These are phyloP conservation scores for Mythimna pallens DNA, from an alignment of 2,888 invertebrate genomes.

Conservation along the genomic window DNA sequence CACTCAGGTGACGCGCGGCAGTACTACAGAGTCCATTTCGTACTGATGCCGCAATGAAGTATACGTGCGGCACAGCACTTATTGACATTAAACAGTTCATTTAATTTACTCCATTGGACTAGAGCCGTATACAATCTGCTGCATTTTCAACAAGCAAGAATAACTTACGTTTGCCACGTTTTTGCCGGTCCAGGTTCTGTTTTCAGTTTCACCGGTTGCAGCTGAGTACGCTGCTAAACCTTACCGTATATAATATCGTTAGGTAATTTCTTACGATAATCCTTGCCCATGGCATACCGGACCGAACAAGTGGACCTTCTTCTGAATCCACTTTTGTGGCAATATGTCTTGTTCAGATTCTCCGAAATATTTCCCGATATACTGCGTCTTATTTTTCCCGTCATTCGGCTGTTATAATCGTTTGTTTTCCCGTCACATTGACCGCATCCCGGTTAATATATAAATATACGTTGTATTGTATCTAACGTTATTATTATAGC, in stretches of 20 bases:
- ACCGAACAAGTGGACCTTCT: conserved; percentile 1
- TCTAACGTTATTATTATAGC: conserved; percentile 11
- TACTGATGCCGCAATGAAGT: too few species aligned
- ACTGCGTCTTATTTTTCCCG: conserved; percentile 17
- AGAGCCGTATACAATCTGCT: too few species aligned
- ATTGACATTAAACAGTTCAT: too few species aligned
- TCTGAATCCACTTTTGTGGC: background rate
- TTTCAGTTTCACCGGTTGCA: background rate
- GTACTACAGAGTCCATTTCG: too few species aligned
- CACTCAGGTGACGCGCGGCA: too few species aligned
- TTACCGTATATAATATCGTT: background rate
- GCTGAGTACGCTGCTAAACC: background rate
- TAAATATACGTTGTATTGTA: background rate
- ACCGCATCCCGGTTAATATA: conserved; percentile 17
- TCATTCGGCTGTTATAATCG: conserved; percentile 15
- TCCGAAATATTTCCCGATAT: conserved; percentile 11
- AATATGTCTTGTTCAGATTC: conserved; percentile 23
- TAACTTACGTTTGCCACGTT: background rate
- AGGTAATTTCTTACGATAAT: too few species aligned
- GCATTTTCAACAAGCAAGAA: too few species aligned
- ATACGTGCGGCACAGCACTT: too few species aligned
- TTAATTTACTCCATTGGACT: too few species aligned
- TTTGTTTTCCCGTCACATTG: conserved; percentile 30
- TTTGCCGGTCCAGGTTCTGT: background rate
- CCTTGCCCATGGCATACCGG: too few species aligned